These are phyloP conservation scores for Osmoderma eremita DNA, from an alignment of 2,888 invertebrate species.

Conservation along the genomic window DNA sequence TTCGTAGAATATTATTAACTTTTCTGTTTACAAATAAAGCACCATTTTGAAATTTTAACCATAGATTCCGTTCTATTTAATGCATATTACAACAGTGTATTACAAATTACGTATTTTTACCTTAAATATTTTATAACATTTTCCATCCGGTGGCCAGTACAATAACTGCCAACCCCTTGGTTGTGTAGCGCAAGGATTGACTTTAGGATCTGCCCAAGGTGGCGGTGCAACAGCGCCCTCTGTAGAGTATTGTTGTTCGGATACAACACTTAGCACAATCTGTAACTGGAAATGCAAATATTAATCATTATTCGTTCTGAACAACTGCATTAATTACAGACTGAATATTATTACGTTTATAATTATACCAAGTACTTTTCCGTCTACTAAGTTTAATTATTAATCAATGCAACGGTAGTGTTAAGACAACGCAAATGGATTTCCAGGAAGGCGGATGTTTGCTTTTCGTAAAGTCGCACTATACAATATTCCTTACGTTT, in stretches of 20 bases:
- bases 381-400: slow-evolving; percentile 1
- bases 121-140: slow-evolving; percentile 89
- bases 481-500: not conserved
- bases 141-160: slow-evolving; percentile 84
- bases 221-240: slow-evolving; percentile 76
- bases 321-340: not conserved
- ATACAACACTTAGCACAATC: slow-evolving; percentile 9
- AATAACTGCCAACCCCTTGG: slow-evolving; percentile 87
- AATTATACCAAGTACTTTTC: not conserved
- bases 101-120: slow-evolving; percentile 56
- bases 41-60: too few species aligned
- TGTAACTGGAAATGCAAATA: slow-evolving; percentile 19
- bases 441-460: slow-evolving; percentile 22
- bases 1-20: too few species aligned
- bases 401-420: not conserved
- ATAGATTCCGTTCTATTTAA: too few species aligned
- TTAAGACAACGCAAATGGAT: not conserved
- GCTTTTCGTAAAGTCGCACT: slow-evolving; percentile 5
- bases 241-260: slow-evolving; percentile 7
- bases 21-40: too few species aligned
- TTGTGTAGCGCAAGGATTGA: slow-evolving; percentile 84
- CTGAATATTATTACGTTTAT: not conserved
- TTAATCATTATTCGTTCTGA: not conserved
- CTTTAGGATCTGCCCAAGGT: slow-evolving; percentile 84
- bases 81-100: too few species aligned